Evolutionary conservation across 1,140 invertebrate species (phyloP).

Genomic region (Apolygus lucorum): DNA sequence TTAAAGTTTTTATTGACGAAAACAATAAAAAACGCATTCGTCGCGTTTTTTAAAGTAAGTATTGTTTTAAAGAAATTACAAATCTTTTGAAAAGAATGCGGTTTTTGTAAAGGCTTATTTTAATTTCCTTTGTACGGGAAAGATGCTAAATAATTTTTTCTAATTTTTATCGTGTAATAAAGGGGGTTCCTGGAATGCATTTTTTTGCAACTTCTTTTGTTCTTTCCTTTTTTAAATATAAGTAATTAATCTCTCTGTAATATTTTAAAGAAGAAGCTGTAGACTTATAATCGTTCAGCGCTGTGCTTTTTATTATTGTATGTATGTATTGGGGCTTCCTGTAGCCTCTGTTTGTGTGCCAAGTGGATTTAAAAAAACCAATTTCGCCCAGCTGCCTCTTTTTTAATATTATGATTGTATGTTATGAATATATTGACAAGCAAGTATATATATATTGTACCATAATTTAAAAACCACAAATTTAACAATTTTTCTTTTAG

Average conservation of each 20-base stretch:
- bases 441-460: conserved; percentile 23
- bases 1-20: too few relatives aligned
- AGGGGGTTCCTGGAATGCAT: not conserved
- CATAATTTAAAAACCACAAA: not conserved
- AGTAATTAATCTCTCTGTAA: not conserved
- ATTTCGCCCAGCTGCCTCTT: conserved; percentile 4
- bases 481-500: not conserved
- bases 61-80: too few relatives aligned
- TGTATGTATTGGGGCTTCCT: not conserved
- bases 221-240: not conserved
- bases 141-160: too few relatives aligned
- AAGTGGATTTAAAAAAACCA: not conserved
- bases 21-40: too few relatives aligned
- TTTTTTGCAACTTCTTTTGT: too few relatives aligned
- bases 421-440: conserved; percentile 9
- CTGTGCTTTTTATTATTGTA: conserved; percentile 6
- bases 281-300: conserved; percentile 10
- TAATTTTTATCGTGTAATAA: not conserved
- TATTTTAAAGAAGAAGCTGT: not conserved
- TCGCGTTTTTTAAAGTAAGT: too few relatives aligned
- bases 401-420: not conserved
- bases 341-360: conserved; percentile 5
- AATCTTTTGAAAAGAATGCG: too few relatives aligned
- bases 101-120: too few relatives aligned
- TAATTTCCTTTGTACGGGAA: too few relatives aligned